These are phyloP conservation scores for Aphelocoma californica DNA, from an alignment of 2,797 vertebrate genomes.

Conservation along the genomic window DNA sequence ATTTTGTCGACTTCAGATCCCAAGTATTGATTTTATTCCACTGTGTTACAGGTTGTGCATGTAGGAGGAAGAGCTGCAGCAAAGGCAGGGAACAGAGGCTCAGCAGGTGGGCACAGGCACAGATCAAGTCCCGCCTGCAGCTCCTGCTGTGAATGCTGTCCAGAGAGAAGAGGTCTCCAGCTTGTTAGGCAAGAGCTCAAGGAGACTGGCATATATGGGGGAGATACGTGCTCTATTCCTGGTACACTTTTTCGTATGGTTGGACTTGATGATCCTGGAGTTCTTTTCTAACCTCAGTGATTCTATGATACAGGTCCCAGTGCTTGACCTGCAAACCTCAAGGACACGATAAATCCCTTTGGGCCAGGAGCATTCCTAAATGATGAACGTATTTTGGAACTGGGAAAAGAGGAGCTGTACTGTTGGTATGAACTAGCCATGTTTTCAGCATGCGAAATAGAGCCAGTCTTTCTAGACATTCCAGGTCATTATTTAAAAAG, in stretches of 20 bases:
- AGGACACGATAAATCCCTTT: rapidly evolving
- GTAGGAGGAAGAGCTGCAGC: background rate
- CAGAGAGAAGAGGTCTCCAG: background rate
- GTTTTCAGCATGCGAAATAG: background rate
- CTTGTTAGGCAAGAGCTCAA: background rate
- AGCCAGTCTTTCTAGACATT: background rate
- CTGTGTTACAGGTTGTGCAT: background rate
- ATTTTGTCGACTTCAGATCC: background rate
- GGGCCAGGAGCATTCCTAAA: background rate
- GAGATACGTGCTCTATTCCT: background rate
- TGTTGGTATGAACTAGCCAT: background rate
- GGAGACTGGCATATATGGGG: rapidly evolving
- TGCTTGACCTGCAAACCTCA: background rate
- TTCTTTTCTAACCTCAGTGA: background rate
- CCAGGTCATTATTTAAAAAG: background rate
- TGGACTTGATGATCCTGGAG: background rate
- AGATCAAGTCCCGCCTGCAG: background rate
- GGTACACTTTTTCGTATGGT: background rate
- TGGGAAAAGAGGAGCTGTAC: background rate
- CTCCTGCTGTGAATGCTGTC: background rate
- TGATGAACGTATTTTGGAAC: background rate
- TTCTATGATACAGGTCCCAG: background rate
- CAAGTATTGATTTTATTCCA: background rate
- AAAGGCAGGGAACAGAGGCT: background rate
- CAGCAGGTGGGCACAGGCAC: background rate